These are phyloP conservation scores for Furcifer pardalis DNA, from an alignment of 2,797 vertebrate species.

Conservation along the genomic window DNA sequence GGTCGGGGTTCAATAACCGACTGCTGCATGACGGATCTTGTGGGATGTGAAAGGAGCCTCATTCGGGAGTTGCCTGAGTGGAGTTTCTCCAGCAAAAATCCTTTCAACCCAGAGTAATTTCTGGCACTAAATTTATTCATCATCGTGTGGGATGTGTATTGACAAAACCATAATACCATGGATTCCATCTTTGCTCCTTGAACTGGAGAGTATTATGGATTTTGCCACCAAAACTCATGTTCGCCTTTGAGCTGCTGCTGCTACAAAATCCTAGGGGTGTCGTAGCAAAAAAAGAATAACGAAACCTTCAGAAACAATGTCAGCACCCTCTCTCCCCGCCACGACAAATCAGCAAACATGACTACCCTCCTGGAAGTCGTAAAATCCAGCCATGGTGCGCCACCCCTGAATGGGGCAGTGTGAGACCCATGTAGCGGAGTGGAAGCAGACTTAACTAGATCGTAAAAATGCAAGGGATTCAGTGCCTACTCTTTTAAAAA, in stretches of 20 bases:
- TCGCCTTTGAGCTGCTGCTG: not conserved
- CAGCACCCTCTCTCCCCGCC: not conserved
- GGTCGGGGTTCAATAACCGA: too few species aligned
- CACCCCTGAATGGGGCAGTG: slow-evolving; percentile 53
- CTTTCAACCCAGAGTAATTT: too few species aligned
- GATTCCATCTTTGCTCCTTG: not conserved
- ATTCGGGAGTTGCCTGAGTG: too few species aligned
- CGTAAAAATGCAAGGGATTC: slow-evolving; percentile 19
- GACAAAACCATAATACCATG: not conserved
- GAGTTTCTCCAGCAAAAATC: too few species aligned
- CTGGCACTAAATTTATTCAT: not conserved
- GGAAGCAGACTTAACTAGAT: slow-evolving; percentile 40
- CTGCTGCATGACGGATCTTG: too few species aligned
- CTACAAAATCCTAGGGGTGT: not conserved
- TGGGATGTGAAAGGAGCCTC: too few species aligned
- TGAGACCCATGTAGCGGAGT: slow-evolving; percentile 42
- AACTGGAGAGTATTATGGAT: not conserved
- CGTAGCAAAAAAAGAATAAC: not conserved
- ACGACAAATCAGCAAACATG: not conserved
- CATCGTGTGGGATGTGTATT: not conserved
- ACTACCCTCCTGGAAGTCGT: slow-evolving; percentile 32
- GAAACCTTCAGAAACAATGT: not conserved
- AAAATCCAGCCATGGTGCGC: slow-evolving; percentile 52
- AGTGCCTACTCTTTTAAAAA: slow-evolving; percentile 9
- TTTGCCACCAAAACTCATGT: not conserved